Percentiles rank a stretch among this genome's conserved stretches.
Evolutionary conservation across 2,113 vertebrate species (phyloP).

Genomic region (Pygoscelis adeliae): DNA sequence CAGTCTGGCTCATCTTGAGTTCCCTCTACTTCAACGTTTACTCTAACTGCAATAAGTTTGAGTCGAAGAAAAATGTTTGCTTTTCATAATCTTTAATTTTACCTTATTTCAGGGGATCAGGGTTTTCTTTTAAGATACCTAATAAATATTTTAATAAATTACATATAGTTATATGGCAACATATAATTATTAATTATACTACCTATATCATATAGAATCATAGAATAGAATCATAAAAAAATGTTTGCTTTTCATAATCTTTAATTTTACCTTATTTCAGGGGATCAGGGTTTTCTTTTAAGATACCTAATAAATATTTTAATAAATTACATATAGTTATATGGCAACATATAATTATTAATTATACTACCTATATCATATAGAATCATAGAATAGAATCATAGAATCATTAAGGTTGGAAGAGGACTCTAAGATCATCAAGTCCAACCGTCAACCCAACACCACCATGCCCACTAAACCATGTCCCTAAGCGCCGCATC

Average conservation of each 20-base stretch:
- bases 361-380: too few species aligned
- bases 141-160: background rate
- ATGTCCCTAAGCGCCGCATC: too few species aligned
- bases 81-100: background rate
- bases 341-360: too few species aligned
- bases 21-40: background rate
- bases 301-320: too few species aligned
- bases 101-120: background rate
- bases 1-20: background rate
- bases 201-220: too few species aligned
- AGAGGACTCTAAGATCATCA: too few species aligned
- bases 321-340: too few species aligned
- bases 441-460: too few species aligned
- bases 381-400: too few species aligned
- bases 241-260: background rate
- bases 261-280: background rate
- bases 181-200: background rate
- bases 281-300: rapidly evolving
- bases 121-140: background rate
- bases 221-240: too few species aligned
- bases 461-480: too few species aligned
- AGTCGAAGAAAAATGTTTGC: background rate
- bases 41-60: background rate
- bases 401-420: too few species aligned
- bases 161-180: background rate